These are phyloP conservation scores for Limnothrissa miodon DNA, from an alignment of 2,113 vertebrate genomes.

Conservation along the genomic window DNA sequence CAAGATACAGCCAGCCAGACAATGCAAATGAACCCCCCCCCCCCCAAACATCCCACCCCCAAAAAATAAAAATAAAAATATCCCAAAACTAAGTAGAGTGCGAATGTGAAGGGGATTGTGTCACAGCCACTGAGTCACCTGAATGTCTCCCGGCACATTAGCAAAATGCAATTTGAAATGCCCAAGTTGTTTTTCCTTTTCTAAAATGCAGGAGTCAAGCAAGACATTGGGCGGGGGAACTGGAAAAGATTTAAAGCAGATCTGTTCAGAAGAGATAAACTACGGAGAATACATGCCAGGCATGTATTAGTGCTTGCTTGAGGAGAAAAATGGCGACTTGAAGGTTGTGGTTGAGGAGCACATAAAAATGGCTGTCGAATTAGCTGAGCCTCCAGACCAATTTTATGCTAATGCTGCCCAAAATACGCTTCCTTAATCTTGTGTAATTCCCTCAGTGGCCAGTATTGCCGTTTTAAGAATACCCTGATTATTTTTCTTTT, in stretches of 20 bases:
- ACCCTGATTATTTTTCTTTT: conserved; percentile 48
- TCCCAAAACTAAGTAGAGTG: neutral
- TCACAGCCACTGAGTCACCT: conserved; percentile 8
- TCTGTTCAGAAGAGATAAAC: neutral
- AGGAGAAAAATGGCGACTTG: neutral
- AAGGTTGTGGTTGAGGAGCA: neutral
- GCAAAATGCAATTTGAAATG: neutral
- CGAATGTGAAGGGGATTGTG: neutral
- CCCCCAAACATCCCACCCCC: too few relatives aligned
- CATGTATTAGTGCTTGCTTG: neutral
- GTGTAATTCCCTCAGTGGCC: conserved; percentile 55
- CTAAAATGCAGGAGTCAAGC: neutral
- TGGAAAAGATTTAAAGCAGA: neutral
- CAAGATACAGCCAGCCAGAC: neutral
- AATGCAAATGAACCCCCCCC: neutral
- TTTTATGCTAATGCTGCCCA: conserved; percentile 67
- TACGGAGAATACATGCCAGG: neutral
- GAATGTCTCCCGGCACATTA: neutral
- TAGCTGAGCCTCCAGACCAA: conserved; percentile 58
- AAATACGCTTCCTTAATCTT: conserved; percentile 67
- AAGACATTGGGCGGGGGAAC: neutral
- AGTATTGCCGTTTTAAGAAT: conserved; percentile 56
- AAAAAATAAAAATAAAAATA: too few relatives aligned
- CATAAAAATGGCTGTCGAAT: conserved; percentile 52
- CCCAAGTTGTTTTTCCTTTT: neutral